A percentile compares a stretch with the other conserved stretches of the same genome.
phyloP scores from a whole-genome alignment of 2,888 invertebrate genomes.

The Boloria selene region DNA sequence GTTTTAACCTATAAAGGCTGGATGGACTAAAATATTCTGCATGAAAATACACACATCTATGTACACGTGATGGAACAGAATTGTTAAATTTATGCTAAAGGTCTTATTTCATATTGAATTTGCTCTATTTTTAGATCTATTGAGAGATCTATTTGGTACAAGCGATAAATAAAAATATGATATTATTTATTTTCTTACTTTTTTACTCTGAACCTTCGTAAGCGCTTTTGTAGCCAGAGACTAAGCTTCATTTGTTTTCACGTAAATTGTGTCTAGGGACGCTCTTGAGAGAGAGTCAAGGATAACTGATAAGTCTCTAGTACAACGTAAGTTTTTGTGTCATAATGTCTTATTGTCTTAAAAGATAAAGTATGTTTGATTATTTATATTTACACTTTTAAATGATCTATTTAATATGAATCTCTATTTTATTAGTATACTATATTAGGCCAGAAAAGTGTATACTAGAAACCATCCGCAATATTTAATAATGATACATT shows the following conservation, averaged over 20 bases:
- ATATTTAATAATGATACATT: too few relatives aligned
- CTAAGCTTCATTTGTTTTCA: not conserved
- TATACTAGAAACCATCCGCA: too few relatives aligned
- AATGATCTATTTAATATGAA: too few relatives aligned
- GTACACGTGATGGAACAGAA: not conserved
- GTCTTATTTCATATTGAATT: not conserved
- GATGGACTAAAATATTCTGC: not conserved
- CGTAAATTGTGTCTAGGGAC: too few relatives aligned
- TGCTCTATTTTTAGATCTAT: not conserved
- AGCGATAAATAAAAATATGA: conserved; percentile 4
- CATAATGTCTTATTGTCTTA: too few relatives aligned
- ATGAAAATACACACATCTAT: not conserved
- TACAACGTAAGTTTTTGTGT: too few relatives aligned
- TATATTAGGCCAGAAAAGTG: too few relatives aligned
- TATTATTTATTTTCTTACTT: not conserved
- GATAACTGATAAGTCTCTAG: too few relatives aligned
- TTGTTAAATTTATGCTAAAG: not conserved
- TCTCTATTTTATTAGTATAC: too few relatives aligned
- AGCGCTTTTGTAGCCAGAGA: not conserved
- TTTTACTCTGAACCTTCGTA: not conserved
- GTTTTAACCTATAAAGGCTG: not conserved
- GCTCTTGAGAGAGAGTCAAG: too few relatives aligned
- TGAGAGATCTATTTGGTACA: conserved; percentile 8
- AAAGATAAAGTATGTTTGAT: too few relatives aligned
- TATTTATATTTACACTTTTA: too few relatives aligned